Conservation (phyloP, 2,113 vertebrate species). For the Melanerpes aurifrons region DNA sequence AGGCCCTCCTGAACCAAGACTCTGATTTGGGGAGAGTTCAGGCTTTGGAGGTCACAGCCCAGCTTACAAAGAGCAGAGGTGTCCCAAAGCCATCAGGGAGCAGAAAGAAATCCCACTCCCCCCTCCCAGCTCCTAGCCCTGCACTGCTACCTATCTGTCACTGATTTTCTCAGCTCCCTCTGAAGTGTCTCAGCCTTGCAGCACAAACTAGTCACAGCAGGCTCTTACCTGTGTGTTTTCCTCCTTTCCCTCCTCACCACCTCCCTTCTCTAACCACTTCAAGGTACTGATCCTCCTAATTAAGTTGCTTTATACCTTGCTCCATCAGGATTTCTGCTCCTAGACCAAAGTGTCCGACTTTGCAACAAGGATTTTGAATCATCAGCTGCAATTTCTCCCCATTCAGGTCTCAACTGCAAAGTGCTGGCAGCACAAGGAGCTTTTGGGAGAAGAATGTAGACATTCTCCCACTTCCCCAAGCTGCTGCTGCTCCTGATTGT, state of each 20-base stretch:
- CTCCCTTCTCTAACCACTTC: constrained; percentile 7
- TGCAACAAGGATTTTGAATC: not conserved
- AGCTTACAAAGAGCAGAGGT: not conserved
- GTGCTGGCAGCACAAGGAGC: accelerated
- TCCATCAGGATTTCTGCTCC: not conserved
- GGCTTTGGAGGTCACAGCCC: not conserved
- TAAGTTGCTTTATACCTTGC: not conserved
- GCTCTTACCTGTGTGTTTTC: not conserved
- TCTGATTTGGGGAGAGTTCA: accelerated
- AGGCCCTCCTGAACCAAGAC: not conserved
- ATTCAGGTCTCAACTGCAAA: not conserved
- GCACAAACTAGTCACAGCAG: not conserved
- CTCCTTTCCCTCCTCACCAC: not conserved
- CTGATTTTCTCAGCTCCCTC: not conserved
- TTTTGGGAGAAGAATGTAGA: not conserved
- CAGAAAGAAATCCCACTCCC: not conserved
- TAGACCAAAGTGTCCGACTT: not conserved
- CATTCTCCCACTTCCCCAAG: not conserved
- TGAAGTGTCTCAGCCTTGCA: not conserved
- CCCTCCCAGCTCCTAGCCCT: not conserved
- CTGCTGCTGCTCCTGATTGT: not conserved
- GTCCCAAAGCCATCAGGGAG: not conserved
- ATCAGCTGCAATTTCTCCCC: not conserved
- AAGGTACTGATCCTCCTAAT: not conserved
- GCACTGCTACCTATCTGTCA: not conserved